A percentile compares a stretch with the other conserved stretches of the same genome.
These are phyloP conservation scores for Phylloscopus whistleri DNA, from an alignment of 2,113 vertebrate species.

Conservation along the genomic window DNA sequence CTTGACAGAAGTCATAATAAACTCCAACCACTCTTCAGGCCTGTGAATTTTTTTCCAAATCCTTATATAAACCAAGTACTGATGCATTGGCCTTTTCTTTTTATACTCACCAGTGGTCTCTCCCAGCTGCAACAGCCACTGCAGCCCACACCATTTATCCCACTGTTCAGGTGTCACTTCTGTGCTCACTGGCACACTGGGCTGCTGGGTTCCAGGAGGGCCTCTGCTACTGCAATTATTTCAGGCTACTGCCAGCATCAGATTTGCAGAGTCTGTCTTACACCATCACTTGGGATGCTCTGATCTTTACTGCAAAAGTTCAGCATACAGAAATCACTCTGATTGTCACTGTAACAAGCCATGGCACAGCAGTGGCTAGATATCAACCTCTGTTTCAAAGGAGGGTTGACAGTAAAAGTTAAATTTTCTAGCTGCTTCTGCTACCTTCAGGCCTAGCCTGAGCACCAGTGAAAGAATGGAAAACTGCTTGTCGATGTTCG, in stretches of 20 bases:
- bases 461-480: neutral
- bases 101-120: neutral
- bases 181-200: neutral
- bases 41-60: neutral
- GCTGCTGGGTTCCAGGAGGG: neutral
- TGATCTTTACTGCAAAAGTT: neutral
- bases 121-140: neutral
- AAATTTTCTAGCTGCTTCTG: neutral
- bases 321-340: neutral
- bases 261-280: neutral
- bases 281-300: neutral
- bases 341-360: neutral
- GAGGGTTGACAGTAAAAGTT: neutral
- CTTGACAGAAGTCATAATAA: neutral
- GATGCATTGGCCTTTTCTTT: neutral
- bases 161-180: neutral
- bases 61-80: neutral
- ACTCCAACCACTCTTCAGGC: neutral
- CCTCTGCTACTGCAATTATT: neutral
- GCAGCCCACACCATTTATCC: neutral
- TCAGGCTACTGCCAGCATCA: neutral
- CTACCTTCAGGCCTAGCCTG: neutral
- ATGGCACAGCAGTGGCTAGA: neutral
- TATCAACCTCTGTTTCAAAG: neutral
- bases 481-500: neutral